Conservation (phyloP, 2,113 vertebrate species). For the Poecile atricapillus region DNA sequence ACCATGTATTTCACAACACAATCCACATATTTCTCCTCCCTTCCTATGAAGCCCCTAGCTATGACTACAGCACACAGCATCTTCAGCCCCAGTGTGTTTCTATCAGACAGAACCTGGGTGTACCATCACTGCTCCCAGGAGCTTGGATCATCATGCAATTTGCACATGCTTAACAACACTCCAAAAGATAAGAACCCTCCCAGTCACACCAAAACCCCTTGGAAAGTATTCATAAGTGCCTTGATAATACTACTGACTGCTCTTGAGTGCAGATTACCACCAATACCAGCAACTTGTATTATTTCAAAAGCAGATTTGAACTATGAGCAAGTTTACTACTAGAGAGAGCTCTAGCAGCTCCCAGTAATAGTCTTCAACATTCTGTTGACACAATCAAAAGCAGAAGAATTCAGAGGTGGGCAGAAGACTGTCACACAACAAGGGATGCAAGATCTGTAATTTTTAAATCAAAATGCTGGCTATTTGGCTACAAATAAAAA, state of each 20-base stretch:
- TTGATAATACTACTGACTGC: background rate
- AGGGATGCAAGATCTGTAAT: fast-evolving
- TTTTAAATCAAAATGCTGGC: background rate
- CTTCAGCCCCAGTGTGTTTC: background rate
- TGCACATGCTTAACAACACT: background rate
- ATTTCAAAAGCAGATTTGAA: background rate
- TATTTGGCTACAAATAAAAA: background rate
- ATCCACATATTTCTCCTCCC: background rate
- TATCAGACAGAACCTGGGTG: background rate
- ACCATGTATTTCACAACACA: background rate
- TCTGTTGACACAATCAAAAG: background rate
- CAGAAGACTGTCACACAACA: background rate
- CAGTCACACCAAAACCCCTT: background rate
- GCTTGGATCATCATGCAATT: background rate
- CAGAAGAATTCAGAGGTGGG: background rate
- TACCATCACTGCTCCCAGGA: background rate
- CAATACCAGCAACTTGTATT: background rate
- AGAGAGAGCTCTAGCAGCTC: background rate
- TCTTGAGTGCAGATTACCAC: background rate
- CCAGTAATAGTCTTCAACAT: background rate
- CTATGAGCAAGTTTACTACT: background rate
- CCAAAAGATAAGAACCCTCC: background rate
- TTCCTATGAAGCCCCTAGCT: background rate
- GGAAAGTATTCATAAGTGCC: background rate
- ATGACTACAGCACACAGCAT: background rate